Conservation (phyloP, 2,888 invertebrate species). For the Cheilosia vernalis region DNA sequence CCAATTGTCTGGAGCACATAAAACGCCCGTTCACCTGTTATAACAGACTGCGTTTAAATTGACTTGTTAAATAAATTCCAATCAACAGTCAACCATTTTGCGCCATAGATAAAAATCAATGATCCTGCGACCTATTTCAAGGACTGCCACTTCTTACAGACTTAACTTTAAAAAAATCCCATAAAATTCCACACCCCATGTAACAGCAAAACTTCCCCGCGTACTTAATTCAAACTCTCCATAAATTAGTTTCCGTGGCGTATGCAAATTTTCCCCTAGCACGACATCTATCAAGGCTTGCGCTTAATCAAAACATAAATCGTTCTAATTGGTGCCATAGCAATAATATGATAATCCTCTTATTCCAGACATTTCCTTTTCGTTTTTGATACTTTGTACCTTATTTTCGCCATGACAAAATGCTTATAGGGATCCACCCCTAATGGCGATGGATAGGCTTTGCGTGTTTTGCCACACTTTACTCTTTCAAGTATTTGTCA, state of each 20-base stretch:
- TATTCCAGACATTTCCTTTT: constrained; percentile 18
- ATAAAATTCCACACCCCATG: background rate
- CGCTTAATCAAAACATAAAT: constrained; percentile 62
- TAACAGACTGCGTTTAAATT: too few relatives aligned
- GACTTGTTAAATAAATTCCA: too few relatives aligned
- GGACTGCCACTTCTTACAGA: background rate
- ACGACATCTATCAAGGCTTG: constrained; percentile 41
- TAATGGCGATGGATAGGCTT: constrained; percentile 40
- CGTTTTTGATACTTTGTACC: constrained; percentile 15
- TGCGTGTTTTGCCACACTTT: constrained; percentile 55
- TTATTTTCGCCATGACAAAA: constrained; percentile 4
- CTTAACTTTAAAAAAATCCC: background rate
- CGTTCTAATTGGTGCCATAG: constrained; percentile 58
- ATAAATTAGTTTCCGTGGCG: background rate
- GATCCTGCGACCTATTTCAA: background rate
- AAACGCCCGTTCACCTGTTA: background rate
- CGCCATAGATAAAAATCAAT: background rate
- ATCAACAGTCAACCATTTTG: background rate
- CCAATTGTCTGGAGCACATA: background rate
- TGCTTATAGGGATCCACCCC: background rate
- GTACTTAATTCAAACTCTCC: constrained; percentile 1
- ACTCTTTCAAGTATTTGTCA: constrained; percentile 36
- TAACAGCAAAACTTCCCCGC: background rate
- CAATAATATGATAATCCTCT: constrained; percentile 30
- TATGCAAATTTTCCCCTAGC: constrained; percentile 37